Evolutionary conservation across 37 sponge, comb jelly and placozoan genomes (phyloP).

Genomic region (Halisarca cf. caerulea): DNA sequence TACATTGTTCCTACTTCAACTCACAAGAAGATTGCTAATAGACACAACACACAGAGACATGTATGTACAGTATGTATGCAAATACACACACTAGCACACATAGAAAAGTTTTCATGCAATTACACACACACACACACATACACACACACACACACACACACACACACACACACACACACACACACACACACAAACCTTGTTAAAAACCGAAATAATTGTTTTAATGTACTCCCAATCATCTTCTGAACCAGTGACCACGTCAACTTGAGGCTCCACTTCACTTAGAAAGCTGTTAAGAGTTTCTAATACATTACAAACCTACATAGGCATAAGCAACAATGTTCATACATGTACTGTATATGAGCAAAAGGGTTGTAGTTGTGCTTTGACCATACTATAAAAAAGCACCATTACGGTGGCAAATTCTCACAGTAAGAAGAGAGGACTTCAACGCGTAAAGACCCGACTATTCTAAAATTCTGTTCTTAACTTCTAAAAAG

Average conservation of each 20-base stretch:
- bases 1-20: too few species aligned
- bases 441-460: too few species aligned
- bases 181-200: conserved; percentile 37
- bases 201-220: conserved; percentile 67
- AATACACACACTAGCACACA: not conserved
- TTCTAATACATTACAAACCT: conserved; percentile 37
- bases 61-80: conserved; percentile 15
- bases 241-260: conserved; percentile 61
- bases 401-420: too few species aligned
- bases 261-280: conserved; percentile 79
- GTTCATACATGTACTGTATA: not conserved
- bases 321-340: not conserved
- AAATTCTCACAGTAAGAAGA: too few species aligned
- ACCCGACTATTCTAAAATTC: too few species aligned
- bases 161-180: conserved; percentile 15
- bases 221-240: conserved; percentile 48
- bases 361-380: too few species aligned
- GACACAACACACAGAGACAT: not conserved
- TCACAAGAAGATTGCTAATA: too few species aligned
- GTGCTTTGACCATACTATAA: too few species aligned
- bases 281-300: conserved; percentile 66
- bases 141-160: conserved; percentile 41
- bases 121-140: conserved; percentile 1
- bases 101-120: not conserved
- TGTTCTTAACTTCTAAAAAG: too few species aligned